Evolutionary conservation across 2,888 invertebrate species (phyloP).

Genomic region (Andrena dorsata): DNA sequence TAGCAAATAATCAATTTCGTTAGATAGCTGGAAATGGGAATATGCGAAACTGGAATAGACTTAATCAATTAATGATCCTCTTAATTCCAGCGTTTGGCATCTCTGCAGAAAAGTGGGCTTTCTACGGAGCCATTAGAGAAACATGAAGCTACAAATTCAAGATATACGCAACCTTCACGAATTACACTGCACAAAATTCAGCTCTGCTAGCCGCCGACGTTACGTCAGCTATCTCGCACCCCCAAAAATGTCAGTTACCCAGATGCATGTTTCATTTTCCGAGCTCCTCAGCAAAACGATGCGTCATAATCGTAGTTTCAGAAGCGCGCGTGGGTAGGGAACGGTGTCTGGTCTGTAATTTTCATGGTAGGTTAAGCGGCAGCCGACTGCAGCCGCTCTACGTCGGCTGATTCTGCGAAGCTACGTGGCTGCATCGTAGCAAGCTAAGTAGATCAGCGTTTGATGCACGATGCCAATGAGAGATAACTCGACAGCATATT

Average conservation of each 20-base stretch:
- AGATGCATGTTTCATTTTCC: slow-evolving; percentile 5
- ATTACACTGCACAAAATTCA: background rate
- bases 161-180: background rate
- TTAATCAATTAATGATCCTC: no score
- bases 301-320: slow-evolving; percentile 25
- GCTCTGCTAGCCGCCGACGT: slow-evolving; percentile 29
- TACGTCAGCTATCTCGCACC: background rate
- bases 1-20: no score
- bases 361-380: slow-evolving; percentile 31
- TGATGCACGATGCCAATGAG: slow-evolving; percentile 67
- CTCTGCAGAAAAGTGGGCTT: no score
- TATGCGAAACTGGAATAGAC: no score
- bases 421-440: slow-evolving; percentile 37
- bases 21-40: no score
- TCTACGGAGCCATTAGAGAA: background rate
- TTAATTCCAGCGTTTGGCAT: no score
- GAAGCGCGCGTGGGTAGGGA: background rate
- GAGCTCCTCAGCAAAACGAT: slow-evolving; percentile 22
- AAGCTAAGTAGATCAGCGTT: slow-evolving; percentile 69
- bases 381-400: background rate
- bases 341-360: slow-evolving; percentile 14
- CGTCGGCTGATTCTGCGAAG: slow-evolving; percentile 6
- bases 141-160: background rate
- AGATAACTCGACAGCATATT: slow-evolving; percentile 81
- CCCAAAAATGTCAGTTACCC: background rate